Conservation (phyloP, 2,113 vertebrate species). For the Mus spicilegus region DNA sequence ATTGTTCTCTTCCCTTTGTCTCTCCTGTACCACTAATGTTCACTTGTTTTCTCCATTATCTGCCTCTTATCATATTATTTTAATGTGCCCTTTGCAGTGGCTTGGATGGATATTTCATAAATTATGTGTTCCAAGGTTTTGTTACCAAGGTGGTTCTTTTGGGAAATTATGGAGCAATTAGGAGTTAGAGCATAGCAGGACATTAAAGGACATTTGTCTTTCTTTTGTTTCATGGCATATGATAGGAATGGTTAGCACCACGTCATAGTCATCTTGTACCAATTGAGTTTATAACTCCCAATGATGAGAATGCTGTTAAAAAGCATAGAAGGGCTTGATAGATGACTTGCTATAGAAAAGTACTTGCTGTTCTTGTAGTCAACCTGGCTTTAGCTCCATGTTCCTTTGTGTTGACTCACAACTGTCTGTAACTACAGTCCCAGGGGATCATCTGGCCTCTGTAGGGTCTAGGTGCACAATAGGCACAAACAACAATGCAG, state of each 20-base stretch:
- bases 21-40: background rate
- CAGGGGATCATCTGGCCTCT: background rate
- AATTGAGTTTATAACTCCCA: background rate
- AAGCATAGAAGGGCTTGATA: background rate
- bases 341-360: background rate
- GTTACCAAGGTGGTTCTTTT: background rate
- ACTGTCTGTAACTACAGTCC: background rate
- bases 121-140: background rate
- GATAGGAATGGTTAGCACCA: background rate
- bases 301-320: background rate
- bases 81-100: background rate
- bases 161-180: background rate
- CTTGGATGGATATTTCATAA: background rate
- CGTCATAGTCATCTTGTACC: background rate
- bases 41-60: background rate
- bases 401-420: background rate
- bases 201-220: background rate
- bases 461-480: background rate
- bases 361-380: background rate
- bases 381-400: background rate
- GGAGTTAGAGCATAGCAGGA: background rate
- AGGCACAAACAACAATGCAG: background rate
- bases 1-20: background rate
- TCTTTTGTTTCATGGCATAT: background rate
- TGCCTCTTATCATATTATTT: background rate